Evolutionary conservation across 2,888 invertebrate genomes (phyloP), one percentile per base, ranked within the genome.

Genomic region (Exephanes ischioxanthus): DNA sequence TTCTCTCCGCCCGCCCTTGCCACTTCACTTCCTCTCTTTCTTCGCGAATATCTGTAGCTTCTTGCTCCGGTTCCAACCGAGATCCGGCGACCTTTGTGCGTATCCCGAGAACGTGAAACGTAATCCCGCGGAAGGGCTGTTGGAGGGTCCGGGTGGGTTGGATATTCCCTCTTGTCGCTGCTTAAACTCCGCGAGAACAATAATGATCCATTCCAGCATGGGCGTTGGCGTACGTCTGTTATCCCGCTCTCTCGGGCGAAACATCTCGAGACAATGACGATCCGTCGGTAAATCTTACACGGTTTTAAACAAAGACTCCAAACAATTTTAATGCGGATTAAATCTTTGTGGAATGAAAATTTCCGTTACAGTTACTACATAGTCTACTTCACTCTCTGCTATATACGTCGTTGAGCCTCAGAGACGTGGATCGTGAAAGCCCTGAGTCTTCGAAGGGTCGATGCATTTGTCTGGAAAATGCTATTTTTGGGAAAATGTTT

Each of bases 81-180:
- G 37, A 51, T 70, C 37, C 73, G 51, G 19, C 70, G 67, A 79
- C 81, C 85, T 82, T 82, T 79, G 82, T 79, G 84, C 76, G 78
- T 84, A 78, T 87, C 85, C 78, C 72, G 83, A 75, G 78, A 78
- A 84, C 78, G 72, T 82, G 63, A 83, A 86, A 85, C 87, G 86
- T 85, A 84, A 87, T 80, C 78, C 79, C 45, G 51, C 30, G 33
- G 55, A 51, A 48, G 79, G 71, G 45, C 55, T 63, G 45, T 6
- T 33, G 11, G 55, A 67, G 67, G 72, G 66, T 58, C 61, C 63
- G 26, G 71, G 67, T 37, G 61, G 48, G 72, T 55, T 63, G 73
- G 63, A 78, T 81, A 75, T 75, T 85, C 75, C 37, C 66, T 66
- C 77, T 63, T 58, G 45, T 48, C 67, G 75, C 85, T 70, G 75